Base-by-base conservation (phyloP, 1,140 invertebrate species). In the Stenopsyche tienmushanensis region DNA sequence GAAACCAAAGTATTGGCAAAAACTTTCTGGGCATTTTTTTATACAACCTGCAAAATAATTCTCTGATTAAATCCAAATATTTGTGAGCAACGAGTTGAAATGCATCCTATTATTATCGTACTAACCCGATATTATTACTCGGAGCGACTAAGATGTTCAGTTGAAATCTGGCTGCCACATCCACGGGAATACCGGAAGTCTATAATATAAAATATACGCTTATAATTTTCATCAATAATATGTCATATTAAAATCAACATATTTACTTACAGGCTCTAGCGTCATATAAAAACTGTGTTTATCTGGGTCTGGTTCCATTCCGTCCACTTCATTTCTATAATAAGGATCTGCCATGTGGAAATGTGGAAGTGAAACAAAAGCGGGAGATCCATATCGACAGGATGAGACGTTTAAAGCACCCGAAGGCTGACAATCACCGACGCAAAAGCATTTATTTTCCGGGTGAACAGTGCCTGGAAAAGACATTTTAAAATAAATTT, bases 361-460 rank as follows among this genome's bases (percentile, higher is more conserved):
- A 76, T 97, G 94, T 0, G 94, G 94, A 63, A 89, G 87, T 5
- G 92, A 93, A 21, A 93, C 79, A 72, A 89, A 93, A 0, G 90
- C 86, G 0, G 93, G 93, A 9, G 91, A 87, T 29, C 87, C 86
- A 71, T 80, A 88, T 70, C 88, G 84, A 62, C 90, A 91, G 9
- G 77, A 77, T 1, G 88, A 86, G 42, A 90, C 86, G 73, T 90
- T 87, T 63, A 90, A 80, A 0, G 84, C 78, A 1, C 90, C 90
- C 1, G 82, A 81, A 5, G 88, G 90, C 1, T 79, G 79, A 72
- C 89, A 91, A 63, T 86, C 81, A 0, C 88, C 89, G 50, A 84
- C 83, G 72, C 89, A 91, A 74, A 82, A 91, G 70, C 90, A 92
- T 1, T 82, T 77, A 72, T 91, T 90, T 18, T 85, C 82, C 0